Evolutionary conservation across 2,113 vertebrate species (phyloP).

Genomic region (Dasyornis broadbenti): DNA sequence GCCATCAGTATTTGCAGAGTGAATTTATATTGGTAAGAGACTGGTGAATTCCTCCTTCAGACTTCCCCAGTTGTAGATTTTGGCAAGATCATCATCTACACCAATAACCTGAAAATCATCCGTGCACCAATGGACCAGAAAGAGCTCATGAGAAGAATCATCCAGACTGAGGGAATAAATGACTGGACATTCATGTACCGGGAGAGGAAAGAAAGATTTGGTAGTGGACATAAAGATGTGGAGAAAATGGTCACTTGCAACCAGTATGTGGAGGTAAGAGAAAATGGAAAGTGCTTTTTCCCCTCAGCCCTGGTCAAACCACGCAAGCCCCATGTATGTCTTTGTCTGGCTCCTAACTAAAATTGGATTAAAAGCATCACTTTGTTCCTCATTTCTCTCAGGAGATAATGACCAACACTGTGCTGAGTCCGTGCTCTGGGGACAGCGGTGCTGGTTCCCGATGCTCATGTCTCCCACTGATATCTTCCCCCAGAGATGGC

Average conservation of each 20-base stretch:
- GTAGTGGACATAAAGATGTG: not conserved
- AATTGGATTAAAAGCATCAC: not conserved
- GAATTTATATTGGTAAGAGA: not conserved
- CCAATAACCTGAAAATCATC: conserved; percentile 93
- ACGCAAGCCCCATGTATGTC: not conserved
- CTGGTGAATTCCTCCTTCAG: conserved; percentile 31
- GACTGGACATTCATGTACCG: conserved; percentile 52
- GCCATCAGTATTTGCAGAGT: not conserved
- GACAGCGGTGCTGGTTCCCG: not conserved
- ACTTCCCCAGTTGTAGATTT: conserved; percentile 86
- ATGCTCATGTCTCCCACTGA: not conserved
- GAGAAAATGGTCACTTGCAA: not conserved
- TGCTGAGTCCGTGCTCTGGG: not conserved
- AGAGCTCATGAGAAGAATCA: conserved; percentile 72
- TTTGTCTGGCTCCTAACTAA: not conserved
- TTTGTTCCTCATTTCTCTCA: not conserved
- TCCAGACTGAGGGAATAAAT: conserved; percentile 62
- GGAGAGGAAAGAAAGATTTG: conserved; percentile 19
- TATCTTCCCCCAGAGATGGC: not conserved
- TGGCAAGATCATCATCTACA: conserved; percentile 97
- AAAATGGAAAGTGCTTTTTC: not conserved
- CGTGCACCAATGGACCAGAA: conserved; percentile 79
- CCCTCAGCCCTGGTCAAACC: not conserved
- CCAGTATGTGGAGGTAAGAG: conserved; percentile 58
- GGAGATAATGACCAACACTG: accelerated